Percentiles rank a stretch among this genome's conserved stretches.
phyloP scores from a whole-genome alignment of 2,113 vertebrate genomes.

The Nycticebus coucang region DNA sequence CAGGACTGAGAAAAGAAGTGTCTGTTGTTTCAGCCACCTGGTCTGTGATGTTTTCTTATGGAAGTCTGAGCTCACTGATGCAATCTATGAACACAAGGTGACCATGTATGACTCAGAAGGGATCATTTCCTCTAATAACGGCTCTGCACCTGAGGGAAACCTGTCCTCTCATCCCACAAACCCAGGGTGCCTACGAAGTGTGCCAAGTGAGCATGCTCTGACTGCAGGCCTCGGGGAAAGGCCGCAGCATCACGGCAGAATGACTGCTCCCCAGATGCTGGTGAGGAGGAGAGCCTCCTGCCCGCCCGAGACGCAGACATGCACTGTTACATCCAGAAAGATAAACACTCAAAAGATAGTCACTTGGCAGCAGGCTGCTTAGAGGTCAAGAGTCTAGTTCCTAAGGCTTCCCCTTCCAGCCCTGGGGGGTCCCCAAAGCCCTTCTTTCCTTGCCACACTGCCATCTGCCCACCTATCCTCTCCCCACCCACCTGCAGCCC shows the following conservation, averaged over 20 bases:
- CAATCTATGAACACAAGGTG: no score
- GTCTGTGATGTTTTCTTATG: neutral
- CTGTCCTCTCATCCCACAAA: neutral
- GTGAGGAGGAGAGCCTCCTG: neutral
- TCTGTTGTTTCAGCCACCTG: neutral
- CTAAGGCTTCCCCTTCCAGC: neutral
- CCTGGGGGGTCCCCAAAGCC: rapidly evolving
- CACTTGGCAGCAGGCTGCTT: neutral
- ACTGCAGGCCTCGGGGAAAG: neutral
- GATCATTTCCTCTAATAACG: rapidly evolving
- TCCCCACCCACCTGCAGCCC: neutral
- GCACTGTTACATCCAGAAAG: neutral
- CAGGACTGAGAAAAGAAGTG: neutral
- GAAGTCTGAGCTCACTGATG: neutral
- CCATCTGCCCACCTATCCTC: no score
- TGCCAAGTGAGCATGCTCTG: neutral
- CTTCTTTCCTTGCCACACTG: neutral
- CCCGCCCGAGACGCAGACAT: rapidly evolving
- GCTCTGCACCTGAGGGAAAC: rapidly evolving
- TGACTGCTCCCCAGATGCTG: no score
- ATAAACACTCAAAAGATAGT: no score
- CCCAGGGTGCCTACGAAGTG: rapidly evolving
- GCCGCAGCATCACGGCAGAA: neutral
- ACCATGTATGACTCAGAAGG: rapidly evolving
- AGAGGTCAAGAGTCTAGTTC: neutral